Evolutionary conservation across 2,888 invertebrate genomes (phyloP).

Genomic region (Drosophila incognita): DNA sequence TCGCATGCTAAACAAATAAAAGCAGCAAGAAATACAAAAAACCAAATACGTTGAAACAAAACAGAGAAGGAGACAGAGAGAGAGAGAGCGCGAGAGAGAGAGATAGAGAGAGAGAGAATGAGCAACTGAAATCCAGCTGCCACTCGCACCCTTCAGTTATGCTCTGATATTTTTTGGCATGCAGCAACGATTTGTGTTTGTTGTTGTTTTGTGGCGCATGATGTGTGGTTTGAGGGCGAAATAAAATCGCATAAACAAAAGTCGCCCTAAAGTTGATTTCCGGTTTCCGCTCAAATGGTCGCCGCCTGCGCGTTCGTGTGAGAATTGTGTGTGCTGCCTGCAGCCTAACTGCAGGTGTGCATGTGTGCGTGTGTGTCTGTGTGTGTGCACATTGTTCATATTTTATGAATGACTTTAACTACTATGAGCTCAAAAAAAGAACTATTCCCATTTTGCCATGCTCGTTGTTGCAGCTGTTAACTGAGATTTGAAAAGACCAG

Average conservation of each 20-base stretch:
- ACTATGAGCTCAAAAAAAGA: constrained; percentile 11
- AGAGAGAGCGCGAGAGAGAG: background rate
- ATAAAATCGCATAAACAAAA: constrained; percentile 72
- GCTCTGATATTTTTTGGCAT: constrained; percentile 60
- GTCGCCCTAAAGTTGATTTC: constrained; percentile 77
- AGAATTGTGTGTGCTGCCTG: constrained; percentile 68
- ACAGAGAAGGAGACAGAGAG: background rate
- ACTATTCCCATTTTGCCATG: constrained; percentile 18
- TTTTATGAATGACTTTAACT: constrained; percentile 73
- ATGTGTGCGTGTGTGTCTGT: constrained; percentile 14
- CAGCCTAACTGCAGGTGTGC: constrained; percentile 62
- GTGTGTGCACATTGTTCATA: constrained; percentile 60
- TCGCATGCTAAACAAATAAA: constrained; percentile 66
- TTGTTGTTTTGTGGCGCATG: constrained; percentile 24
- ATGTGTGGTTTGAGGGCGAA: constrained; percentile 47
- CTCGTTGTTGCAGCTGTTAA: constrained; percentile 19
- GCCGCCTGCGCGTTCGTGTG: constrained; percentile 66
- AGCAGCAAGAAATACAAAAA: constrained; percentile 35
- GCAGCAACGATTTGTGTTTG: constrained; percentile 39
- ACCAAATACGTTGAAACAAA: constrained; percentile 25
- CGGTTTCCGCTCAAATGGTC: constrained; percentile 77
- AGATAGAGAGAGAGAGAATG: background rate
- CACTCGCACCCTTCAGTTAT: constrained; percentile 49
- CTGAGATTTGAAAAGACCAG: constrained; percentile 15
- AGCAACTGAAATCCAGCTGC: constrained; percentile 2